These are phyloP conservation scores for Cherax destructor DNA, from an alignment of 1,140 invertebrate genomes.

Conservation along the genomic window DNA sequence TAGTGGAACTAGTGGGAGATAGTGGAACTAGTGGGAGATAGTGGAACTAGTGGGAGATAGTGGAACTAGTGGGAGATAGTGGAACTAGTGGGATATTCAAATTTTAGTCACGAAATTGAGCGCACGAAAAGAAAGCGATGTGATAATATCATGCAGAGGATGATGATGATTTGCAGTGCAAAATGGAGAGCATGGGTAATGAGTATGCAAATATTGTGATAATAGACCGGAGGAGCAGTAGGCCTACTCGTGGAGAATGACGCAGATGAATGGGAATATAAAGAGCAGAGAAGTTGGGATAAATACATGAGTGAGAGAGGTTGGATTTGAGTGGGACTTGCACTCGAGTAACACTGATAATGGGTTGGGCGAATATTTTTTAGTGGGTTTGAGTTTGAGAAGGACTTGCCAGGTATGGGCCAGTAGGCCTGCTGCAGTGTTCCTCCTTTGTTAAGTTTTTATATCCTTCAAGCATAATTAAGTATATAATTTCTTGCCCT, in stretches of 20 bases:
- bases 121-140: slow-evolving; percentile 67
- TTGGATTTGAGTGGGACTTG: too few relatives aligned
- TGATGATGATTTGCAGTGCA: slow-evolving; percentile 55
- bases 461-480: too few relatives aligned
- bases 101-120: slow-evolving; percentile 69
- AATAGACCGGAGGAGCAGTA: slow-evolving; percentile 30
- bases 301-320: too few relatives aligned
- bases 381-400: too few relatives aligned
- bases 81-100: slow-evolving; percentile 64
- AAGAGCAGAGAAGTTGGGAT: too few relatives aligned
- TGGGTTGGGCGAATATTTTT: too few relatives aligned
- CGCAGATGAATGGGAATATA: background rate
- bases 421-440: too few relatives aligned
- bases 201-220: slow-evolving; percentile 58
- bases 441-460: too few relatives aligned
- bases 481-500: background rate
- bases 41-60: slow-evolving; percentile 48
- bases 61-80: slow-evolving; percentile 52
- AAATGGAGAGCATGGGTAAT: slow-evolving; percentile 49
- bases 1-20: slow-evolving; percentile 54
- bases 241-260: slow-evolving; percentile 7
- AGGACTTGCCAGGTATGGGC: too few relatives aligned
- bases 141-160: slow-evolving; percentile 65
- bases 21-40: slow-evolving; percentile 51
- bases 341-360: too few relatives aligned